Conservation (phyloP, 2,113 vertebrate genomes). For the Neolamprologus longior region DNA sequence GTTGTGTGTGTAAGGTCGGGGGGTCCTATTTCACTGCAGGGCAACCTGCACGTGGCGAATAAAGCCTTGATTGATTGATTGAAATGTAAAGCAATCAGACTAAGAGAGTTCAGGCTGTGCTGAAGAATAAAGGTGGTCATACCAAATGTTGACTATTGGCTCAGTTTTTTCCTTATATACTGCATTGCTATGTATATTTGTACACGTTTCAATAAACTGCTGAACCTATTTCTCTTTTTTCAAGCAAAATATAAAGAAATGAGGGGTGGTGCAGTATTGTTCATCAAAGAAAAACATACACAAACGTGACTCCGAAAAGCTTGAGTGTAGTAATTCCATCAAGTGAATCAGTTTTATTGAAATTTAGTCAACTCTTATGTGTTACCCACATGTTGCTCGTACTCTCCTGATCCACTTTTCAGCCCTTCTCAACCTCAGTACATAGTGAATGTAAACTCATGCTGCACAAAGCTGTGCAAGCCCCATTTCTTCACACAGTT, state of each 20-base stretch:
- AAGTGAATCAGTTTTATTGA: neutral
- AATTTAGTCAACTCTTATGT: neutral
- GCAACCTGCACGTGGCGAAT: neutral
- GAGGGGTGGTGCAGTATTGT: neutral
- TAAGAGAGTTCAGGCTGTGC: neutral
- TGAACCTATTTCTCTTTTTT: neutral
- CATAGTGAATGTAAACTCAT: neutral
- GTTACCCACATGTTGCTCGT: neutral
- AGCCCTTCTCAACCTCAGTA: neutral
- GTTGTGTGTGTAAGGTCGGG: neutral
- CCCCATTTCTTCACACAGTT: neutral
- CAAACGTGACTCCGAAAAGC: neutral
- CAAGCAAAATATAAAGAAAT: neutral
- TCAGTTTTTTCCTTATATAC: neutral
- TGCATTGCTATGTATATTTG: neutral
- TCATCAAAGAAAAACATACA: neutral
- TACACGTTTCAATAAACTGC: neutral
- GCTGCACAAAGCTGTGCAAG: neutral
- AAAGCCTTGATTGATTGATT: neutral
- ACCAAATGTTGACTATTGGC: neutral
- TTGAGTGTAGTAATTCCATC: neutral
- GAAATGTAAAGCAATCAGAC: neutral
- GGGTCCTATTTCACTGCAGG: neutral
- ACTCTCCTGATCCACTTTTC: neutral
- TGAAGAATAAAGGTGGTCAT: neutral